Conservation (phyloP, 2,888 invertebrate species). For the Trissolcus japonicus region DNA sequence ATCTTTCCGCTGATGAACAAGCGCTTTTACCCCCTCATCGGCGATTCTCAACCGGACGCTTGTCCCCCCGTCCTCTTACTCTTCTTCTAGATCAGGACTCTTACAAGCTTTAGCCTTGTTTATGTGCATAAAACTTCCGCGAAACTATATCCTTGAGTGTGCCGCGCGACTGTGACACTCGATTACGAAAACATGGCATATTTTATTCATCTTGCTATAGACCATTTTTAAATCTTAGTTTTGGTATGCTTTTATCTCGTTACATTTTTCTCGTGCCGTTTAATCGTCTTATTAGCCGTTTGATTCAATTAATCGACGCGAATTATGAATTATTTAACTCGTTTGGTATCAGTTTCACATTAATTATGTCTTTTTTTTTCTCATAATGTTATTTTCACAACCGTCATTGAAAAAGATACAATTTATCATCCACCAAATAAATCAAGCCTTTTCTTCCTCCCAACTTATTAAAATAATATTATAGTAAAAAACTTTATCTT, state of each 20-base stretch:
- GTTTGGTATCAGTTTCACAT: background rate
- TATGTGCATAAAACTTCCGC: conserved; percentile 40
- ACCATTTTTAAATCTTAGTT: background rate
- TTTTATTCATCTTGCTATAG: conserved; percentile 29
- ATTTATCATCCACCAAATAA: background rate
- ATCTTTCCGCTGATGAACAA: conserved; percentile 37
- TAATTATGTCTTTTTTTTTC: conserved; percentile 1
- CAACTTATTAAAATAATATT: no score
- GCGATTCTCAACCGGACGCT: conserved; percentile 45
- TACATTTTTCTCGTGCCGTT: background rate
- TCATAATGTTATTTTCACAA: no score
- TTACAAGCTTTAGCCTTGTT: conserved; percentile 48
- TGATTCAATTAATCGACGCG: conserved; percentile 13
- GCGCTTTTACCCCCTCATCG: conserved; percentile 45
- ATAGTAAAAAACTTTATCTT: no score
- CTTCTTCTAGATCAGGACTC: conserved; percentile 19
- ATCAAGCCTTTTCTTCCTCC: background rate
- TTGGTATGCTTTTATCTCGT: conserved; percentile 17
- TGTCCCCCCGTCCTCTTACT: background rate
- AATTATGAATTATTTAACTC: conserved; percentile 30
- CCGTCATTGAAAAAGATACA: no score
- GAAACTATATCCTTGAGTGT: conserved; percentile 43
- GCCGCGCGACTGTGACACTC: conserved; percentile 30
- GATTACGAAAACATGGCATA: conserved; percentile 32
- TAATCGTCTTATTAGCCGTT: background rate